These are phyloP conservation scores for Atractosteus spatula DNA, from an alignment of 2,113 vertebrate species.

Conservation along the genomic window DNA sequence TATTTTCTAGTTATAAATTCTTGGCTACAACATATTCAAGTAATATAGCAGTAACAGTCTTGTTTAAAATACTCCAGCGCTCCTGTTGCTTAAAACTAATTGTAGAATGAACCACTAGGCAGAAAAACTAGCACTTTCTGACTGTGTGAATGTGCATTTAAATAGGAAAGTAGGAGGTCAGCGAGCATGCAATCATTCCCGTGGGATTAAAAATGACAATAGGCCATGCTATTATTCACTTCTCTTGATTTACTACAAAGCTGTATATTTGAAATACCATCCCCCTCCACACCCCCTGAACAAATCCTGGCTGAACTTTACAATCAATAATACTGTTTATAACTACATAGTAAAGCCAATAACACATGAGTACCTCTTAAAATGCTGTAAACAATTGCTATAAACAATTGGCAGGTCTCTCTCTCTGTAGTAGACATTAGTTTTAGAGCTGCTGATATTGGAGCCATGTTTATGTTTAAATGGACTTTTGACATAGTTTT, in stretches of 20 bases:
- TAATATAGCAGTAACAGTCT: no score
- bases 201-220: not conserved
- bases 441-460: no score
- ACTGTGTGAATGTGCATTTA: no score
- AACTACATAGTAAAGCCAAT: conserved; percentile 8
- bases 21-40: no score
- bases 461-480: no score
- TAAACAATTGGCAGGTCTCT: not conserved
- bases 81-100: no score
- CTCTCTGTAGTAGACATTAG: not conserved
- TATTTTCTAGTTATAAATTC: no score
- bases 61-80: no score
- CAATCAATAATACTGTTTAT: conserved; percentile 6
- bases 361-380: conserved; percentile 6
- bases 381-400: conserved; percentile 9
- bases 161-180: not conserved
- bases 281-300: not conserved
- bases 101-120: no score
- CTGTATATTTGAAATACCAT: not conserved
- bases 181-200: not conserved
- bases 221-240: not conserved
- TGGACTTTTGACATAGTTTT: no score
- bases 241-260: conserved; percentile 8
- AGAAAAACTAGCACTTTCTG: no score
- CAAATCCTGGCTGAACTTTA: not conserved